phyloP scores from a whole-genome alignment of 2,113 vertebrate species.

The Chaenogobius annularis region DNA sequence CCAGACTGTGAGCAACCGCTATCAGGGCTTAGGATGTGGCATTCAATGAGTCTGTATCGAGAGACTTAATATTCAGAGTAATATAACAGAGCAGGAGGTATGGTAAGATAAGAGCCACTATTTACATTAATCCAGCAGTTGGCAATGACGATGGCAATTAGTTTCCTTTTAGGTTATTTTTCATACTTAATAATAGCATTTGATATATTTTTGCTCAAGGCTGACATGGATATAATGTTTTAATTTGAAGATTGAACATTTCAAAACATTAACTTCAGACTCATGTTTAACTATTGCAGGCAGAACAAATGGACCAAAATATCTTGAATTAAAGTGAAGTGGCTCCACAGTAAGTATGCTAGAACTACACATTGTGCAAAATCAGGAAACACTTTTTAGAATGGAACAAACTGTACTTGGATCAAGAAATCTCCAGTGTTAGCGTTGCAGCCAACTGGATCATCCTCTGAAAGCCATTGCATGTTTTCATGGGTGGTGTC shows the following conservation, averaged over 20 bases:
- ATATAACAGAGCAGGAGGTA: background rate
- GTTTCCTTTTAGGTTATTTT: background rate
- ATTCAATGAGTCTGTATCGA: background rate
- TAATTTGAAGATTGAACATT: background rate
- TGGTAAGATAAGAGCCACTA: background rate
- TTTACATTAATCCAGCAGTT: slow-evolving; percentile 2
- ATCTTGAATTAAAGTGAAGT: background rate
- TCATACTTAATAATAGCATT: background rate
- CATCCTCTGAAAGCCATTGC: background rate
- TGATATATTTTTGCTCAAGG: slow-evolving; percentile 2
- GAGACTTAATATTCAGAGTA: background rate
- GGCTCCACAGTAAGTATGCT: background rate
- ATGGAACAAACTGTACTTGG: background rate
- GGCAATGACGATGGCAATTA: background rate
- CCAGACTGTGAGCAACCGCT: slow-evolving; percentile 38
- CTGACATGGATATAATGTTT: too few species aligned
- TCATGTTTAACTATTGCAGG: background rate
- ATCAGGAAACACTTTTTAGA: background rate
- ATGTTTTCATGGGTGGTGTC: background rate
- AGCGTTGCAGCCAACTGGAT: background rate
- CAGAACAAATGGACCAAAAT: background rate
- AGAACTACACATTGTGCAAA: background rate
- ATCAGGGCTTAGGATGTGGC: slow-evolving; percentile 10
- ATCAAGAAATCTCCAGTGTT: background rate
- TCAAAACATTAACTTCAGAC: background rate